A percentile compares a stretch with the other conserved stretches of the same genome.
Conservation (phyloP, 2,113 vertebrate genomes). For the Podilymbus podiceps region DNA sequence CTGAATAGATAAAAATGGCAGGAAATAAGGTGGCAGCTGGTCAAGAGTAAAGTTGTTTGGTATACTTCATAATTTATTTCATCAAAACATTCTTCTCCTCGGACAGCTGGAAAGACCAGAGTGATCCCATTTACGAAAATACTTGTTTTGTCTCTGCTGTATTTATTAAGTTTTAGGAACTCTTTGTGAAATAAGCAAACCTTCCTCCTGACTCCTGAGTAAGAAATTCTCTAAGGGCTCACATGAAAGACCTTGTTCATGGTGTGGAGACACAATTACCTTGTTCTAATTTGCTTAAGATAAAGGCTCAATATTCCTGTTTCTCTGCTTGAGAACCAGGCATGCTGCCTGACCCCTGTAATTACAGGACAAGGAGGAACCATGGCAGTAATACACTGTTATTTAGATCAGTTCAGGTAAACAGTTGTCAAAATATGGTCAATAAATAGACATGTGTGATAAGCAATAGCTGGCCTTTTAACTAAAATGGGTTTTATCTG, state of each 20-base stretch:
- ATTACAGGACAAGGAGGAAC: background rate
- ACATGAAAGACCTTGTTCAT: background rate
- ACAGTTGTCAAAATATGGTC: background rate
- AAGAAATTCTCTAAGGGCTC: background rate
- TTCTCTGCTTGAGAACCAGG: background rate
- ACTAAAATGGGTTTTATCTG: background rate
- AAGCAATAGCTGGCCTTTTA: background rate
- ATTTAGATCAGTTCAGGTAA: background rate
- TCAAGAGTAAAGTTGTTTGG: constrained; percentile 18
- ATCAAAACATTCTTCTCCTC: constrained; percentile 13
- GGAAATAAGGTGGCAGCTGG: constrained; percentile 37
- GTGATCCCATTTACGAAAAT: background rate
- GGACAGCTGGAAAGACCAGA: background rate
- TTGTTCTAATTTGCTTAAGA: background rate
- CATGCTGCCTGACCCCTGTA: background rate
- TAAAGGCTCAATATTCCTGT: background rate
- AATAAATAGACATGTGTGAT: background rate
- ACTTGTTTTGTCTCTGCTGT: background rate
- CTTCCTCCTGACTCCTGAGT: background rate
- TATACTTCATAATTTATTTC: constrained; percentile 6
- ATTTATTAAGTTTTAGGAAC: background rate
- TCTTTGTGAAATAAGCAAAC: constrained; percentile 4
- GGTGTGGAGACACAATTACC: background rate
- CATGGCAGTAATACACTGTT: background rate
- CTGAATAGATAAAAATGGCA: constrained; percentile 7